A percentile compares a stretch with the other conserved stretches of the same genome.
These are phyloP conservation scores for Orchestia grillus DNA, from an alignment of 1,140 invertebrate species.

Conservation along the genomic window DNA sequence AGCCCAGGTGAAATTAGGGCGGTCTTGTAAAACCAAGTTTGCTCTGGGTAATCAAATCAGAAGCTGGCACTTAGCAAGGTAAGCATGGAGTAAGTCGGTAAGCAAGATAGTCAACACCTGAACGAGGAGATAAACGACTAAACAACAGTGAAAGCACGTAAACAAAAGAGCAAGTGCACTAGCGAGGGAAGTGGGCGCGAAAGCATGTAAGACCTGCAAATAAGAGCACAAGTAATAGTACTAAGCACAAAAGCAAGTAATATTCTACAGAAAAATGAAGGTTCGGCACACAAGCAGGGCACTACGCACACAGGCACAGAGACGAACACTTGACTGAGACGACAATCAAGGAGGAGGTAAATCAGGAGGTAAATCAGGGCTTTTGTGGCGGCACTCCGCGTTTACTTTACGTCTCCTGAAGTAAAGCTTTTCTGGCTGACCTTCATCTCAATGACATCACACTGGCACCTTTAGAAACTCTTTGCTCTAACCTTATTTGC, in stretches of 20 bases:
- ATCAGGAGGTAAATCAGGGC: neutral
- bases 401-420: neutral
- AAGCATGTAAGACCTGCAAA: no score
- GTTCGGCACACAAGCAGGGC: neutral
- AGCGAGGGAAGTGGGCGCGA: no score
- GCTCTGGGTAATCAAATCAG: neutral
- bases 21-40: neutral
- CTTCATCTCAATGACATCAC: neutral
- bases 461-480: neutral
- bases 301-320: neutral
- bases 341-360: no score
- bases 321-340: no score
- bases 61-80: neutral
- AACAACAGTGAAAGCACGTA: neutral
- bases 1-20: neutral
- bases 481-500: neutral
- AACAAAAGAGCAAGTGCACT: neutral
- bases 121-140: neutral
- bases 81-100: neutral
- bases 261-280: neutral
- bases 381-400: neutral
- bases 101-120: neutral
- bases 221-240: no score
- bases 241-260: no score
- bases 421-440: neutral